phyloP scores from a whole-genome alignment of 2,113 vertebrate species.

The Ploceus nigricollis region DNA sequence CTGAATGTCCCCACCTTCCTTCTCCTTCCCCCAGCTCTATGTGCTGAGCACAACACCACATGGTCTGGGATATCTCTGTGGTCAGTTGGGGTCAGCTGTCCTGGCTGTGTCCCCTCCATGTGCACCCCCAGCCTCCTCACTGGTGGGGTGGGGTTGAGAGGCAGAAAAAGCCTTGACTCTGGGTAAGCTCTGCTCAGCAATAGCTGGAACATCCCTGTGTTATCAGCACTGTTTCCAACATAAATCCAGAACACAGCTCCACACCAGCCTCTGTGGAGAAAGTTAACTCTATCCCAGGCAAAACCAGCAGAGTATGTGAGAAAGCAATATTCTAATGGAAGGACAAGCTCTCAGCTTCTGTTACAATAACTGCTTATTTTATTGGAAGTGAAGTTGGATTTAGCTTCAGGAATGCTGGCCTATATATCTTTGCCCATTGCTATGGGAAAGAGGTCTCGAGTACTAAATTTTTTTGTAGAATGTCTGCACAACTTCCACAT shows the following conservation, averaged over 20 bases:
- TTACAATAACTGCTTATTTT: not conserved
- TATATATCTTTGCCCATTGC: not conserved
- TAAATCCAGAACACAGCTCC: not conserved
- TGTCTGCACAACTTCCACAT: not conserved
- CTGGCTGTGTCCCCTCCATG: not conserved
- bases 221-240: not conserved
- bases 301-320: not conserved
- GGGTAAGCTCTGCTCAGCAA: not conserved
- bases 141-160: not conserved
- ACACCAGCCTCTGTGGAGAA: not conserved
- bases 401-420: not conserved
- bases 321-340: not conserved
- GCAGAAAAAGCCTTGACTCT: not conserved
- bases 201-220: not conserved
- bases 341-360: not conserved
- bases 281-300: not conserved
- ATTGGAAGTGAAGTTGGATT: constrained; percentile 26
- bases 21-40: not conserved
- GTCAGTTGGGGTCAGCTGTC: not conserved
- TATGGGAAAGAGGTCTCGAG: not conserved
- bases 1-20: not conserved
- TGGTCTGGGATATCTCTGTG: not conserved
- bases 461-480: constrained; percentile 3
- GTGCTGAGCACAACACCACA: not conserved
- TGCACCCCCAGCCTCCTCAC: not conserved